Evolutionary conservation across 2,888 invertebrate genomes (phyloP).

Genomic region (Dynastes tityus): DNA sequence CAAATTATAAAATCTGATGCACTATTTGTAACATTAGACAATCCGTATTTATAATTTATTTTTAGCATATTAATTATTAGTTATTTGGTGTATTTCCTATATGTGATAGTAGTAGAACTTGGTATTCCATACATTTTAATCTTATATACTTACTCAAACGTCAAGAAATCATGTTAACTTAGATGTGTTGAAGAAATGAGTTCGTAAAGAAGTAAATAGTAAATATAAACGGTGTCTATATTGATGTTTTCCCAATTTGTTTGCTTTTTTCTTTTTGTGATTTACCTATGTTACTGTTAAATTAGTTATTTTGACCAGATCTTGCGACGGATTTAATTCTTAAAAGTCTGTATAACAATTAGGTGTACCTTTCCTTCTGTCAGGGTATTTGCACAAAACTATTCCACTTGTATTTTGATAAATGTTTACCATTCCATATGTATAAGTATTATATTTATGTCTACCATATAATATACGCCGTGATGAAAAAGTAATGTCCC

Average conservation of each 20-base stretch:
- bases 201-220: neutral
- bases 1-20: neutral
- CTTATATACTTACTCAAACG: neutral
- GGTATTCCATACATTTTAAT: constrained; percentile 30
- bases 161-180: neutral
- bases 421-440: constrained; percentile 50
- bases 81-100: constrained; percentile 4
- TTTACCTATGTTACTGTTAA: neutral
- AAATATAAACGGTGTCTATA: neutral
- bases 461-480: neutral
- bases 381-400: constrained; percentile 51
- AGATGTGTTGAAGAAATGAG: neutral
- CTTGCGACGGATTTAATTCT: neutral
- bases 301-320: constrained; percentile 2
- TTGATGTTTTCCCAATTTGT: neutral
- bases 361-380: constrained; percentile 43
- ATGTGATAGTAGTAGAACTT: constrained; percentile 43
- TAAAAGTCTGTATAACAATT: constrained; percentile 14
- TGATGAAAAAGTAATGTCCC: too few relatives aligned
- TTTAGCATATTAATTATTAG: neutral
- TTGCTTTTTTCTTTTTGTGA: neutral
- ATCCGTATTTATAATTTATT: neutral
- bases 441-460: constrained; percentile 40
- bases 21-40: neutral
- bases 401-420: constrained; percentile 50